Percentiles rank a stretch among this genome's conserved stretches.
Evolutionary conservation across 1,140 invertebrate species (phyloP).

Genomic region (Drosophila nebulosa): DNA sequence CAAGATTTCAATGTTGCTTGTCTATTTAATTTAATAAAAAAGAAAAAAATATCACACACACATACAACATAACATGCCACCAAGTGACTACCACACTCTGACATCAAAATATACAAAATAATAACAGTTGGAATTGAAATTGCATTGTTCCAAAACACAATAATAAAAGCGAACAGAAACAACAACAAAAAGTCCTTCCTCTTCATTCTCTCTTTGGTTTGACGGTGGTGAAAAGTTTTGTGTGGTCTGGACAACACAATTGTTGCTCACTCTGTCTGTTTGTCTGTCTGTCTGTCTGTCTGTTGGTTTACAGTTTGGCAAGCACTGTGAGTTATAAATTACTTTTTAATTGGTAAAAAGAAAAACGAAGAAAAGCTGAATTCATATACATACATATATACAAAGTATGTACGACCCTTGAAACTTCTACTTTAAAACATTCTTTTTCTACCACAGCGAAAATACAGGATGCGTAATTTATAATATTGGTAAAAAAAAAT

Average conservation of each 20-base stretch:
- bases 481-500: no score
- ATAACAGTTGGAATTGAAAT: conserved; percentile 48
- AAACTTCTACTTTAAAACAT: no score
- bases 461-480: no score
- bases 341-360: conserved; percentile 31
- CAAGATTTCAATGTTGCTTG: not conserved
- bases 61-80: not conserved
- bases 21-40: not conserved
- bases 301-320: conserved; percentile 16
- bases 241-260: conserved; percentile 44
- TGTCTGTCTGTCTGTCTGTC: conserved; percentile 1
- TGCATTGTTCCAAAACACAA: conserved; percentile 29
- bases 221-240: conserved; percentile 40
- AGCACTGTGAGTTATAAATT: conserved; percentile 8
- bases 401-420: no score
- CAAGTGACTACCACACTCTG: not conserved
- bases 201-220: not conserved
- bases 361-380: not conserved
- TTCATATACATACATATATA: no score
- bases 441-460: no score
- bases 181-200: conserved; percentile 5
- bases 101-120: conserved; percentile 24
- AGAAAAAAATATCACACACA: not conserved
- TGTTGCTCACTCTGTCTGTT: conserved; percentile 25
- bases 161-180: conserved; percentile 14